Evolutionary conservation across 2,888 invertebrate species (phyloP).

Genomic region (Muschampia plurimacula): DNA sequence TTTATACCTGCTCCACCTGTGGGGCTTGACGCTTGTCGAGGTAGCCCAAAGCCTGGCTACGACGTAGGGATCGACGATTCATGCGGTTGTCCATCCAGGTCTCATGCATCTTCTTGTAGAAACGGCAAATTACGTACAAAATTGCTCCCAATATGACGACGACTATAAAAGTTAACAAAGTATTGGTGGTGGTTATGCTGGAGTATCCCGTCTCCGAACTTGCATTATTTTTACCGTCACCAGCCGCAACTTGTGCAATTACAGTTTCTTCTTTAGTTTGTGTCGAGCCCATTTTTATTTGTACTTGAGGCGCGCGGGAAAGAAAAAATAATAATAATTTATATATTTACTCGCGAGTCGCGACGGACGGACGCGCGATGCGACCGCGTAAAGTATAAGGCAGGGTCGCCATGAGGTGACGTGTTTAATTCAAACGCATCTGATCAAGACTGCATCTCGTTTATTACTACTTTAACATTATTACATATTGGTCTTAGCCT

Average conservation of each 20-base stretch:
- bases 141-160: not conserved
- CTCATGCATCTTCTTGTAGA: not conserved
- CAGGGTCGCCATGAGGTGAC: too few species aligned
- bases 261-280: not conserved
- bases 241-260: not conserved
- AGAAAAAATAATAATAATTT: not conserved
- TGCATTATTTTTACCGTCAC: not conserved
- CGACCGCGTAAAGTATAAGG: too few species aligned
- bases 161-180: not conserved
- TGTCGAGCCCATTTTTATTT: too few species aligned
- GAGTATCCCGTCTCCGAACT: not conserved
- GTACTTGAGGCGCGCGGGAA: too few species aligned
- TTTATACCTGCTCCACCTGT: not conserved
- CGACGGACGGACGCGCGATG: too few species aligned
- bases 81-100: not conserved
- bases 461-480: too few species aligned
- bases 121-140: not conserved
- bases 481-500: too few species aligned
- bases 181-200: not conserved
- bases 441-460: too few species aligned
- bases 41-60: constrained; percentile 4
- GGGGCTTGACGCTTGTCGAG: not conserved
- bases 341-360: not conserved
- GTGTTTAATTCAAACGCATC: too few species aligned
- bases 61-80: not conserved